Base-by-base conservation (phyloP, 1,140 invertebrate genomes). In the Drosophila saltans region DNA sequence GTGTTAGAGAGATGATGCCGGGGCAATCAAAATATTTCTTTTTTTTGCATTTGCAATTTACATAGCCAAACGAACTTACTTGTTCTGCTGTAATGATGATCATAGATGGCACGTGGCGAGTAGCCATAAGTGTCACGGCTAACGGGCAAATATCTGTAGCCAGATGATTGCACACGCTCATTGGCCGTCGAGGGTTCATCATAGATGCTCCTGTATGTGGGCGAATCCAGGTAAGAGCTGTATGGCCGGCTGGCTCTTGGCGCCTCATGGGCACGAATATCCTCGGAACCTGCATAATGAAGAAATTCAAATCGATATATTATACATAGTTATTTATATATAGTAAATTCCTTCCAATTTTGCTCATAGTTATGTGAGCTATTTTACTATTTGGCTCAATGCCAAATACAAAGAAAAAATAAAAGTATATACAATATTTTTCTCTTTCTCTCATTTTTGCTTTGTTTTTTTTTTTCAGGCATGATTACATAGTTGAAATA, bases 71-170 rank as follows among this genome's bases (percentile, higher is more conserved):
- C 45, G 45, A 91, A 92, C 96, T 95, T 95, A 97, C 96, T 96
- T 94, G 96, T 95, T 94, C 95, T 95, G 95, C 96, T 95, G 94
- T 96, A 97, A 93, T 97, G 96, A 94, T 96, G 96, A 77, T 96
- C 95, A 92, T 96, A 97, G 94, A 97, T 96, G 91, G 96, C 94
- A 92, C 96, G 94, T 75, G 97, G 96, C 70, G 96, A 96, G 93
- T 97, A 97, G 72, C 97, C 97, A 93, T 97, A 97, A 88, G 95
- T 96, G 90, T 97, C 96, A 80, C 97, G 95, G 92, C 97, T 96
- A 78, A 97, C 95, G 77, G 97, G 97, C 92, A 97, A 93, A 93
- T 97, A 97, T 93, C 96, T 96, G 94, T 97, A 97, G 92, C 96
- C 96, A 91, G 96, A 96, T 57, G 96, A 95, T 88, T 95, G 94